Percentiles rank a stretch among this genome's conserved stretches.
These are phyloP conservation scores for Lochmaea capreae DNA, from an alignment of 2,888 invertebrate genomes.

Conservation along the genomic window DNA sequence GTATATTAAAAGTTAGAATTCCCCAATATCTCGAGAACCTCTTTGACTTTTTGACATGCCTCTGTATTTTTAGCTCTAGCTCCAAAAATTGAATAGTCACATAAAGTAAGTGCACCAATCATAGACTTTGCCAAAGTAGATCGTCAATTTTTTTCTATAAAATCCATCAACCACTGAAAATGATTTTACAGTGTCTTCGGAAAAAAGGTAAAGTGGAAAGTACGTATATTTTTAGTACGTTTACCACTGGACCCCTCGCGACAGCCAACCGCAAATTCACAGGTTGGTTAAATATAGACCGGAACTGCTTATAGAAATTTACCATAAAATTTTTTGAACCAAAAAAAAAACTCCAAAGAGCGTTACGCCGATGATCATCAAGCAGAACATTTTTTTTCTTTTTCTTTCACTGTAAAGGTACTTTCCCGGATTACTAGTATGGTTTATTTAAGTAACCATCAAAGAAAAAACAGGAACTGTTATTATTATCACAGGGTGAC, in stretches of 20 bases:
- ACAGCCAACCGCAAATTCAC: slow-evolving; percentile 20
- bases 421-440: not conserved
- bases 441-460: not conserved
- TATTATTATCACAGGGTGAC: no score
- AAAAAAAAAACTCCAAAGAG: not conserved
- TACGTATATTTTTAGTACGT: slow-evolving; percentile 15
- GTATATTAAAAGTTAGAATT: no score
- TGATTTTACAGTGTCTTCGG: not conserved
- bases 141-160: not conserved
- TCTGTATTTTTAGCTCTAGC: no score
- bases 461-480: no score
- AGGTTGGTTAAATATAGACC: slow-evolving; percentile 27
- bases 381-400: slow-evolving; percentile 3
- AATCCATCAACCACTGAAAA: not conserved
- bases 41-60: no score
- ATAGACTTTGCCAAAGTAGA: not conserved
- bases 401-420: not conserved
- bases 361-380: not conserved
- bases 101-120: no score
- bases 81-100: no score
- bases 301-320: slow-evolving; percentile 27
- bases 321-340: slow-evolving; percentile 25
- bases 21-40: no score
- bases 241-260: slow-evolving; percentile 25
- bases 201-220: not conserved